Evolutionary conservation across 2,113 vertebrate genomes (phyloP), one percentile per base, ranked within the genome.

Genomic region (Loxodonta africana): DNA sequence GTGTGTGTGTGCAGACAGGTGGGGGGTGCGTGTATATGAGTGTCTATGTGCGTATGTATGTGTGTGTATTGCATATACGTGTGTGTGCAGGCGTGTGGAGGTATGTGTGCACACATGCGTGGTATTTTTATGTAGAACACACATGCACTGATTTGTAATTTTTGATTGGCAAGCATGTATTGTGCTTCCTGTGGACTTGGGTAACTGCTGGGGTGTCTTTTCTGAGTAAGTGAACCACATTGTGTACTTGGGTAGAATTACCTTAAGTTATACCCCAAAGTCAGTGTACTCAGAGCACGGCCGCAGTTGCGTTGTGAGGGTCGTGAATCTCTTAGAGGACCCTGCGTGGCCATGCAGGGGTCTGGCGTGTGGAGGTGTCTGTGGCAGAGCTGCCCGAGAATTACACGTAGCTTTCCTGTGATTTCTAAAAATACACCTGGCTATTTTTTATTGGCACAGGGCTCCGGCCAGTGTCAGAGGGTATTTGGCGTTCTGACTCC

Each of bases 361-460:
- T 73, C 60, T 63, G 80, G 88, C 6, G 0, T 74, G 10, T 1
- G 0, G 51, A n/a, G 73, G 33, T 6, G 28, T 90, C 63, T 74
- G 83, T 74, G 10, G 18, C 6, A 20, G 23, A 51, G 28, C 46
- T 83, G 37, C 6, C 18, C 81, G 94, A 93, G 80, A 46, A 60
- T n/a, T 20, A 48, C 48, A 69, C 53, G 30, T 57, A 83, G 37
- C 77, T 90, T 93, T 95, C 95, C n/a, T 3, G 3, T 93, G 89
- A 44, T 85, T 95, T 97, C 97, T 98, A 96, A 98, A 98, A 98
- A 97, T 97, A 97, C 51, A 12, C 67, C 21, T 37, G 3, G 7
- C 69, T 0, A 3, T n/a, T n/a, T n/a, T n/a, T n/a, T n/a, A n/a
- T 86, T 83, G 73, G 25, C 91, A 18, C 46, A 7, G 62, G 63